Evolutionary conservation across 2,113 vertebrate genomes (phyloP).

Genomic region (Acanthisitta chloris): DNA sequence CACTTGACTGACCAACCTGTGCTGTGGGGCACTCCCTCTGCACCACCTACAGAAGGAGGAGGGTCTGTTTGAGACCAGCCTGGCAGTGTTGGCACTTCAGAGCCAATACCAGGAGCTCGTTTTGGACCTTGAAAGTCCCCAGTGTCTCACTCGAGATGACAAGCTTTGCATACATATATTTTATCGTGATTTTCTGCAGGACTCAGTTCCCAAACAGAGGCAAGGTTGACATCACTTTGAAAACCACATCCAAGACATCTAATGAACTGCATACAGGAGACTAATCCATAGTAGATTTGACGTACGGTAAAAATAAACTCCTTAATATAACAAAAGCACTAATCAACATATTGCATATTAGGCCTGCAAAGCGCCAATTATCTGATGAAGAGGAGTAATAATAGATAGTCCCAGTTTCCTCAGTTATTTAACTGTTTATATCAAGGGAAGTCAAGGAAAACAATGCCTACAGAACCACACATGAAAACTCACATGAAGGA

Average conservation of each 20-base stretch:
- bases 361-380: neutral
- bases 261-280: neutral
- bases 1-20: accelerated
- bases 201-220: neutral
- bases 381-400: neutral
- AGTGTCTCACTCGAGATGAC: neutral
- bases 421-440: neutral
- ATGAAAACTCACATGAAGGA: neutral
- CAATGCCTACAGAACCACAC: neutral
- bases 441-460: neutral
- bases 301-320: neutral
- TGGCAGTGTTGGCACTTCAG: neutral
- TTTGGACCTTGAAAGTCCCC: neutral
- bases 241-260: neutral
- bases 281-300: neutral
- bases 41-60: neutral
- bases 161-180: neutral
- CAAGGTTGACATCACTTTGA: slow-evolving; percentile 9
- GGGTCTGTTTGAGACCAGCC: neutral
- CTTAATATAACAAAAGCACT: slow-evolving; percentile 28
- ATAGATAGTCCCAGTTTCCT: neutral
- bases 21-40: neutral
- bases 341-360: slow-evolving; percentile 12
- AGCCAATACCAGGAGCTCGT: neutral
- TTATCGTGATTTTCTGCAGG: neutral